These are phyloP conservation scores for Microtus richardsoni DNA, from an alignment of 2,113 vertebrate species.

Conservation along the genomic window DNA sequence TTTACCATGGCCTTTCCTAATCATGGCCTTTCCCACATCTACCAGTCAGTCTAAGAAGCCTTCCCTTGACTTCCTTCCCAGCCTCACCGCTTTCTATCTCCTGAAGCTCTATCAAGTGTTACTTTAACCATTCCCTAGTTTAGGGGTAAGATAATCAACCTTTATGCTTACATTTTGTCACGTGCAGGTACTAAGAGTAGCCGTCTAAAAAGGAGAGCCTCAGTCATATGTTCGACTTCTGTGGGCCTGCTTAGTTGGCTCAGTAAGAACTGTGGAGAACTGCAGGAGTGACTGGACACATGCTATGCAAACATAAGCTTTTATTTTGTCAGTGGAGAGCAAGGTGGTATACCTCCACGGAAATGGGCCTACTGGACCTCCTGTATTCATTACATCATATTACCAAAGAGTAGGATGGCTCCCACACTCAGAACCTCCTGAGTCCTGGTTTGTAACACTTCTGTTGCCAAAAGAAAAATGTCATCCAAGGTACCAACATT, in stretches of 20 bases:
- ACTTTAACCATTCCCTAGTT: background rate
- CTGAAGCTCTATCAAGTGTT: background rate
- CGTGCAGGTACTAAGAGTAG: background rate
- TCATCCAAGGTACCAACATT: background rate
- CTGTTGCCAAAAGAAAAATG: background rate
- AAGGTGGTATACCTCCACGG: background rate
- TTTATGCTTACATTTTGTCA: background rate
- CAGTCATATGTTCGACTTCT: background rate
- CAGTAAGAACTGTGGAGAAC: background rate
- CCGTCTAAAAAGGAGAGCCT: background rate
- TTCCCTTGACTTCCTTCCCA: background rate
- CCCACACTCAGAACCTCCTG: background rate
- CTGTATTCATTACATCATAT: background rate
- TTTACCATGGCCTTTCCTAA: background rate
- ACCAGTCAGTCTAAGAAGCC: background rate
- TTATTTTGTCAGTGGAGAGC: background rate
- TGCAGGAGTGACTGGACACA: slow-evolving; percentile 12
- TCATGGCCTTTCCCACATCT: background rate
- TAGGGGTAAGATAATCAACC: background rate
- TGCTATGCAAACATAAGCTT: background rate
- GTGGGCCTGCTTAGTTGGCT: background rate
- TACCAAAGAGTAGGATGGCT: background rate
- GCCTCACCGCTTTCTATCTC: background rate
- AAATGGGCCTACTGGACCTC: background rate
- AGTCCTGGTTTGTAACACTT: background rate